These are phyloP conservation scores for Linurgus olivaceus DNA, from an alignment of 2,797 vertebrate genomes.

Conservation along the genomic window DNA sequence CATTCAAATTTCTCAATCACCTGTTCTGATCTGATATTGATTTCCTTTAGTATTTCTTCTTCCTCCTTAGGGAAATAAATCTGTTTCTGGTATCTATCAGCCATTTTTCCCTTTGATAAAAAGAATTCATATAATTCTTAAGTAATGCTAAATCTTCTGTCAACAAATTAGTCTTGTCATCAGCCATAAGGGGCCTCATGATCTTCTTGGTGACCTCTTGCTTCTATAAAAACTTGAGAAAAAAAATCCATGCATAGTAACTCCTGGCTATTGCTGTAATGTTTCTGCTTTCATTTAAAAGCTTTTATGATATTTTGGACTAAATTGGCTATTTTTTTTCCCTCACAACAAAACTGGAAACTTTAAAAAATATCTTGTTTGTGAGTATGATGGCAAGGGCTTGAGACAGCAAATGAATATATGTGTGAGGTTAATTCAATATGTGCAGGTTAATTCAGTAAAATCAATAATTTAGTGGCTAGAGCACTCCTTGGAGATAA, in stretches of 20 bases:
- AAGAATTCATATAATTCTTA: slow-evolving; percentile 71
- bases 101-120: slow-evolving; percentile 65
- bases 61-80: slow-evolving; percentile 69
- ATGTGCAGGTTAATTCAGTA: slow-evolving; percentile 40
- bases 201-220: slow-evolving; percentile 64
- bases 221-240: slow-evolving; percentile 49
- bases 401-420: slow-evolving; percentile 21
- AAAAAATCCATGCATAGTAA: slow-evolving; percentile 11
- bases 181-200: slow-evolving; percentile 67
- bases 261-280: not conserved
- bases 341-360: not conserved
- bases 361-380: not conserved
- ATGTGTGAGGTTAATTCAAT: slow-evolving; percentile 50
- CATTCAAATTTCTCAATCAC: slow-evolving; percentile 64
- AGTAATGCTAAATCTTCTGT: slow-evolving; percentile 70
- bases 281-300: not conserved
- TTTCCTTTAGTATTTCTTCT: slow-evolving; percentile 64
- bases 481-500: not conserved
- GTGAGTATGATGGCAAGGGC: not conserved
- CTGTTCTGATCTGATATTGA: slow-evolving; percentile 67
- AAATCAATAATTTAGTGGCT: slow-evolving; percentile 48
- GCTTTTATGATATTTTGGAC: not conserved
- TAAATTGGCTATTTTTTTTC: not conserved
- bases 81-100: slow-evolving; percentile 69
- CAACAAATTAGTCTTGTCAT: slow-evolving; percentile 73